Evolutionary conservation across 2,113 vertebrate species (phyloP), one percentile per base, ranked within the genome.

Genomic region (Helogale parvula): DNA sequence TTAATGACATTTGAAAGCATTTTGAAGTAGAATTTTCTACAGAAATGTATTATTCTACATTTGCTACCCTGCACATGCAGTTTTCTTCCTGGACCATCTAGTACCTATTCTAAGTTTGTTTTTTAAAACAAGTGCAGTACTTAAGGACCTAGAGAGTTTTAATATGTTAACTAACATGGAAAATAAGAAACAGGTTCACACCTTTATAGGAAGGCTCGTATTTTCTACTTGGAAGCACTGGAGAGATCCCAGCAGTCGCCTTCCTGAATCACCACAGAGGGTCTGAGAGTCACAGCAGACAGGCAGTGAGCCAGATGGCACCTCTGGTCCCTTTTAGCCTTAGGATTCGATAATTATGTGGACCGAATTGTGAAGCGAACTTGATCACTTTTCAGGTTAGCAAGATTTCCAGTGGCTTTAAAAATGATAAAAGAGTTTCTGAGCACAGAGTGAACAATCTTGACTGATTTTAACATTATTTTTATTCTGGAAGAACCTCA

Each of bases 351-450:
- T 76, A 79, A 88, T 90, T 90, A 25, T 54, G 3, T 76, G 31
- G 35, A 31, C 91, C 38, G 71, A 89, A 52, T 68, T 79, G 33
- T 52, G 74, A 95, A 33, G 31, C 84, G 79, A 93, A 31, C 3
- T 66, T 74, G 79, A 92, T 52, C 57, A 95, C 4, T 96, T 98
- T 90, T 96, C 94, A 94, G 54, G 71, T 80, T 95, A 98, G 68
- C n/a, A 90, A 77, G 31, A 50, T 88, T 92, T 82, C 47, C 52
- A 3, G 0, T 57, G 15, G 13, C 71, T 94, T 94, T 96, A 63
- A 60, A 97, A 97, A 74, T 88, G 19, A 81, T 72, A 54, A 45
- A 68, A 69, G 1, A 66, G 21, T 87, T 79, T 92, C 35, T 84
- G 74, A 97, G 31, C 69, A 66, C 71, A 38, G 96, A 93, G 31